Evolutionary conservation across 2,888 invertebrate genomes (phyloP).

Genomic region (Drosophila macrospina): DNA sequence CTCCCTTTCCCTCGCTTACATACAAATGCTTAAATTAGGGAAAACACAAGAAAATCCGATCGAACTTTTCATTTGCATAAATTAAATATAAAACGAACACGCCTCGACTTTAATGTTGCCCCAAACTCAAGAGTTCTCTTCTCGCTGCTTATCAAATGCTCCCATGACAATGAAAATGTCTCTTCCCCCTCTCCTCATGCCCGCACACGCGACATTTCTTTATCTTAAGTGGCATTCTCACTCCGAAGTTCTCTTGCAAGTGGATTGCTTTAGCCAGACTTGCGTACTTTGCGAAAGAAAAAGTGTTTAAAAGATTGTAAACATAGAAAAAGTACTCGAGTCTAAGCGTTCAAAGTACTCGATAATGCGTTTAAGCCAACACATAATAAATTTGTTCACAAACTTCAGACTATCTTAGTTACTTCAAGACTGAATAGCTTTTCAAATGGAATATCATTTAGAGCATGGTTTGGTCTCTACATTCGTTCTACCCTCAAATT

Average conservation of each 20-base stretch:
- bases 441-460: too few species aligned
- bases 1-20: neutral
- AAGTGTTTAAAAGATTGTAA: constrained; percentile 9
- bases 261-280: neutral
- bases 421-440: too few species aligned
- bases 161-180: neutral
- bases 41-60: constrained; percentile 28
- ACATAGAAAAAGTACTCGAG: neutral
- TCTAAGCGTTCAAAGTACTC: neutral
- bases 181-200: too few species aligned
- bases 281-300: constrained; percentile 7
- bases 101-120: constrained; percentile 16
- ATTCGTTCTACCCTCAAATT: too few species aligned
- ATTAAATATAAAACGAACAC: constrained; percentile 42
- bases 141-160: constrained; percentile 41
- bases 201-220: constrained; percentile 42
- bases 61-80: constrained; percentile 63
- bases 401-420: too few species aligned
- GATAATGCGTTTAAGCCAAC: neutral
- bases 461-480: too few species aligned
- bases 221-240: constrained; percentile 42
- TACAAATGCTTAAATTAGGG: constrained; percentile 11
- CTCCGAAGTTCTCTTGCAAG: constrained; percentile 1
- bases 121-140: constrained; percentile 23
- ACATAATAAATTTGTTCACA: too few species aligned